Percentiles rank a stretch among this genome's conserved stretches.
These are phyloP conservation scores for Diarsia rubi DNA, from an alignment of 2,888 invertebrate species.

Conservation along the genomic window DNA sequence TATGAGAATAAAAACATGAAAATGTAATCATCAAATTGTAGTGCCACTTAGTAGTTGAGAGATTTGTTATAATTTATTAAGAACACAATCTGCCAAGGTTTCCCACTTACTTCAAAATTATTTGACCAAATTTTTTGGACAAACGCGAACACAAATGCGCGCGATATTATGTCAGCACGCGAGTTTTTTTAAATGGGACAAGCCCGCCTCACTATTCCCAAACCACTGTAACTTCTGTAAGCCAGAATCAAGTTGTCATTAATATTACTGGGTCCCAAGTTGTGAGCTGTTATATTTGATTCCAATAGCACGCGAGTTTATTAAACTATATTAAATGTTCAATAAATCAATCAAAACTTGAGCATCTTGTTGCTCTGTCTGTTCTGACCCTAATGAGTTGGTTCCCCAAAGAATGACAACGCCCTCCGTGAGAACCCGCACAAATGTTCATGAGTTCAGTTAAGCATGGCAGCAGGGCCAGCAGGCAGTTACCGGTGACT, in stretches of 20 bases:
- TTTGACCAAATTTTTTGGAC: neutral
- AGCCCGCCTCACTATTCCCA: too few species aligned
- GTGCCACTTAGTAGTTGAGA: neutral
- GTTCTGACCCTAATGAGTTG: conserved; percentile 18
- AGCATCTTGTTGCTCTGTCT: neutral
- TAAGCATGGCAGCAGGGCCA: conserved; percentile 21
- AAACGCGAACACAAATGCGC: too few species aligned
- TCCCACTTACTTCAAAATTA: neutral
- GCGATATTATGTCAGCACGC: too few species aligned
- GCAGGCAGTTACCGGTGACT: conserved; percentile 14
- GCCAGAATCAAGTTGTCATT: too few species aligned
- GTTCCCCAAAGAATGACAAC: conserved; percentile 20
- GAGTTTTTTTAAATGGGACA: too few species aligned
- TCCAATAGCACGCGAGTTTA: neutral
- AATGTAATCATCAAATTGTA: neutral
- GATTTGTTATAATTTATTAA: neutral
- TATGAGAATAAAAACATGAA: neutral
- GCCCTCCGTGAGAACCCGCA: conserved; percentile 50
- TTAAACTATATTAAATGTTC: neutral
- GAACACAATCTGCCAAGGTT: neutral
- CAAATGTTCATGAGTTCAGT: conserved; percentile 25
- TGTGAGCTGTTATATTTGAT: too few species aligned
- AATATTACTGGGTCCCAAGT: too few species aligned
- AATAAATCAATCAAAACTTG: conserved; percentile 12
- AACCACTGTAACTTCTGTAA: too few species aligned